Base-by-base conservation (phyloP, 2,888 invertebrate genomes). In the Eilema sororculum region DNA sequence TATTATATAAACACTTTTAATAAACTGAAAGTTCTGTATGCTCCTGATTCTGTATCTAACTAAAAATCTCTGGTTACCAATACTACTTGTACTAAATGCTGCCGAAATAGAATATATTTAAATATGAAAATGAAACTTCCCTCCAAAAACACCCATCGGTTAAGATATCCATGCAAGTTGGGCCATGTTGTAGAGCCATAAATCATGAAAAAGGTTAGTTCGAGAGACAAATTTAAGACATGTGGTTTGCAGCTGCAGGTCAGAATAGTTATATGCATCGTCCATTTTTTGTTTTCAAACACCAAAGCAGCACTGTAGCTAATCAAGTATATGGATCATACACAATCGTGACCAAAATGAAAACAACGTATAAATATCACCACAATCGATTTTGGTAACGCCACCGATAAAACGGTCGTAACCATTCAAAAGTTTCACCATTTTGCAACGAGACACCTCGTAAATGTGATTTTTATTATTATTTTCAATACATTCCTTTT, bases 201-300 rank as follows among this genome's bases (percentile, higher is more conserved):
- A 93, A 94, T 93, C 92, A 92, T 87, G 78, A 86, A 91, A 93
- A 91, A 89, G 89, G 88, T 89, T 85, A 84, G 83, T 86, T 86
- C 77, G 83, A 76, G 80, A 89, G 90, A 92, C 91, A 91, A 91
- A 91, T 91, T 89, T 82, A 82, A 87, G 90, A 89, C 94, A 94
- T 91, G 87, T 94, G 94, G 89, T 79, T 81, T 87, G 89, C 94
- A 94, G 93, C 92, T 95, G 94, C 89, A 88, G 79, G 77, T 81
- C 81, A 71, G 63, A 77, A 79, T 83, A 74, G 73, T 74, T 72
- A 75, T 63, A 75, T 72, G 72, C 70, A 60, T 61, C 65, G 68
- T 59, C 65, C 24, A 68, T 46, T 77, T 80, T 81, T 80, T 81
- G 69, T 79, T 81, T 73, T 65, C 72, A 74, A 74, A 78, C 73